Conservation (phyloP, 2,113 vertebrate species). For the Chamaea fasciata region DNA sequence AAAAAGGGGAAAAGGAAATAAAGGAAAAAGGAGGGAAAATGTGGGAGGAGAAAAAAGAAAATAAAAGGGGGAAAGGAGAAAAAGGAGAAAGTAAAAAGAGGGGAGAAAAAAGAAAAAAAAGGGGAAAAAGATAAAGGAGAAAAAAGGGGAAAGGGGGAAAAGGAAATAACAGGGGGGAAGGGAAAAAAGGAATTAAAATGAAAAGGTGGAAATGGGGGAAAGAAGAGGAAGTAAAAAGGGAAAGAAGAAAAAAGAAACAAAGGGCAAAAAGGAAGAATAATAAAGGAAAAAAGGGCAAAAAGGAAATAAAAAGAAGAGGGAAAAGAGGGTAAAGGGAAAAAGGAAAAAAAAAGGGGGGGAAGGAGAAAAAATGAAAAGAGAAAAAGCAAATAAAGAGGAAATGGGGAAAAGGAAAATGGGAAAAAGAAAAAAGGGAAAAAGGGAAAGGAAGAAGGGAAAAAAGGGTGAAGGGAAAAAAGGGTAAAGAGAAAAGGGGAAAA, state of each 20-base stretch:
- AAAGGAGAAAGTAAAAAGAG: fast-evolving
- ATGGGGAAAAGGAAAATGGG: fast-evolving
- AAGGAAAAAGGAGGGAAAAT: neutral
- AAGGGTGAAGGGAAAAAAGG: no score
- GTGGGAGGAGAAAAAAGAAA: fast-evolving
- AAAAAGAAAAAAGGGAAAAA: no score
- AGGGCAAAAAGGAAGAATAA: no score
- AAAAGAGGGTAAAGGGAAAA: no score
- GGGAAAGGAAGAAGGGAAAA: no score
- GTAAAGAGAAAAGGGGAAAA: no score
- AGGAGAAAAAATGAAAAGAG: no score
- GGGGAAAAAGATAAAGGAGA: no score
- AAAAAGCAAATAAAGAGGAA: neutral
- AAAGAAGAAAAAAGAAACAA: no score
- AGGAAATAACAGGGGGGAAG: neutral
- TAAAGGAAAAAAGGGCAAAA: neutral
- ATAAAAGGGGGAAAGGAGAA: no score
- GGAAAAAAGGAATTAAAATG: neutral
- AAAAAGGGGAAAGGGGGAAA: neutral
- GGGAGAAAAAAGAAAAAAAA: no score
- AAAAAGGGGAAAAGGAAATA: neutral
- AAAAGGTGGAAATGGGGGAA: neutral
- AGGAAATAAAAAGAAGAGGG: neutral
- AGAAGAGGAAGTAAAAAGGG: neutral
- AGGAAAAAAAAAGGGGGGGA: neutral